These are phyloP conservation scores for Syngnathus typhle DNA, from an alignment of 2,113 vertebrate genomes.

Conservation along the genomic window DNA sequence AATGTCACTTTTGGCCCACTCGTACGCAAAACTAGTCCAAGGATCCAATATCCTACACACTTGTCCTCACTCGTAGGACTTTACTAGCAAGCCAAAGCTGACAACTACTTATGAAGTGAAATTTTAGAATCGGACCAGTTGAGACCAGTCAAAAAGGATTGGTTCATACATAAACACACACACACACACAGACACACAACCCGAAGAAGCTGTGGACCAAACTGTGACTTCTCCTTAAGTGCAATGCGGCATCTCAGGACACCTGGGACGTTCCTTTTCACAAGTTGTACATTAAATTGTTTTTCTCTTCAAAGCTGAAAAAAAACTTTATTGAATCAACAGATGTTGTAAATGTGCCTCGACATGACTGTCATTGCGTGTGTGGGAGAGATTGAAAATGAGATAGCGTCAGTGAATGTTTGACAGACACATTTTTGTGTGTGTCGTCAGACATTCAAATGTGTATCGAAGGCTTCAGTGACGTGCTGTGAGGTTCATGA, in stretches of 20 bases:
- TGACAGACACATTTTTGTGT: too few relatives aligned
- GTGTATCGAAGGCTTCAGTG: too few relatives aligned
- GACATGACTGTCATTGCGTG: slow-evolving; percentile 1
- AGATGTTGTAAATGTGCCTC: slow-evolving; percentile 31
- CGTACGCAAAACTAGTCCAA: not conserved
- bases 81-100: not conserved
- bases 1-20: not conserved
- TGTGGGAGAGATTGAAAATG: not conserved
- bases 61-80: not conserved
- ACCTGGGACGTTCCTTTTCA: not conserved
- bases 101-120: not conserved
- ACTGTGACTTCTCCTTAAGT: slow-evolving; percentile 1
- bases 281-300: not conserved
- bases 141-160: not conserved
- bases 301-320: not conserved
- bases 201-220: slow-evolving; percentile 1
- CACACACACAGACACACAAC: not conserved
- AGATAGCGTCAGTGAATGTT: too few relatives aligned
- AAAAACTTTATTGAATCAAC: not conserved
- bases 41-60: not conserved
- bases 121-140: not conserved
- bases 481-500: too few relatives aligned
- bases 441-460: too few relatives aligned
- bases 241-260: slow-evolving; percentile 1
- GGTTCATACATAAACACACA: not conserved